Conservation (phyloP, 1,140 invertebrate genomes). For the Gonatopus flavifemur region DNA sequence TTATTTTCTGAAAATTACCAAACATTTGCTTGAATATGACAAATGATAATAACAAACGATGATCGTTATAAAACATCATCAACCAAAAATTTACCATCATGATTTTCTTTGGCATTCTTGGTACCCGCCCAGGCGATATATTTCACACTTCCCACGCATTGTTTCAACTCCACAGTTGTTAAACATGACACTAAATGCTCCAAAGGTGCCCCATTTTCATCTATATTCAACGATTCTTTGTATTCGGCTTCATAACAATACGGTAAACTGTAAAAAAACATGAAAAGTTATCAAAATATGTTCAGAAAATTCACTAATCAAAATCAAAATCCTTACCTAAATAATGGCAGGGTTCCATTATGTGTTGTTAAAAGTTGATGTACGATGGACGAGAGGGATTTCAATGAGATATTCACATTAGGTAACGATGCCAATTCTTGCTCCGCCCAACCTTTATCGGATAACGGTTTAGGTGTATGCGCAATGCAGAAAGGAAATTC, state of each 20-base stretch:
- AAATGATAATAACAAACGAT: not conserved
- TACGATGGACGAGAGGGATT: constrained; percentile 65
- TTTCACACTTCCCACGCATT: constrained; percentile 56
- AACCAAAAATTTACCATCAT: constrained; percentile 51
- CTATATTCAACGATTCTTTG: constrained; percentile 57
- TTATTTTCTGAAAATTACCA: constrained; percentile 47
- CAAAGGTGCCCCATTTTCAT: constrained; percentile 74
- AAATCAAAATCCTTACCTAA: constrained; percentile 59
- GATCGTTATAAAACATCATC: not conserved
- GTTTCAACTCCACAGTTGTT: constrained; percentile 70
- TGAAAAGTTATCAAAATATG: not conserved
- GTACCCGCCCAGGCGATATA: constrained; percentile 53
- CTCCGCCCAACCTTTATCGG: constrained; percentile 74
- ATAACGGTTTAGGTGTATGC: constrained; percentile 60
- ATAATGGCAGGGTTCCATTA: constrained; percentile 69
- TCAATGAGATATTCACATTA: constrained; percentile 70
- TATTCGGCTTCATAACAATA: constrained; percentile 78
- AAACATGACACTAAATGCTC: constrained; percentile 86
- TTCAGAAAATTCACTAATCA: not conserved
- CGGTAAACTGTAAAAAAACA: constrained; percentile 64
- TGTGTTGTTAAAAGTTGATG: constrained; percentile 70
- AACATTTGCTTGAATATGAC: not conserved
- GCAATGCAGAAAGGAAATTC: constrained; percentile 67
- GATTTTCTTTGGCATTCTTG: constrained; percentile 41
- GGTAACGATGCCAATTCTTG: constrained; percentile 71